Evolutionary conservation across 1,140 invertebrate genomes (phyloP).

Genomic region (Trichomalopsis sarcophagae): DNA sequence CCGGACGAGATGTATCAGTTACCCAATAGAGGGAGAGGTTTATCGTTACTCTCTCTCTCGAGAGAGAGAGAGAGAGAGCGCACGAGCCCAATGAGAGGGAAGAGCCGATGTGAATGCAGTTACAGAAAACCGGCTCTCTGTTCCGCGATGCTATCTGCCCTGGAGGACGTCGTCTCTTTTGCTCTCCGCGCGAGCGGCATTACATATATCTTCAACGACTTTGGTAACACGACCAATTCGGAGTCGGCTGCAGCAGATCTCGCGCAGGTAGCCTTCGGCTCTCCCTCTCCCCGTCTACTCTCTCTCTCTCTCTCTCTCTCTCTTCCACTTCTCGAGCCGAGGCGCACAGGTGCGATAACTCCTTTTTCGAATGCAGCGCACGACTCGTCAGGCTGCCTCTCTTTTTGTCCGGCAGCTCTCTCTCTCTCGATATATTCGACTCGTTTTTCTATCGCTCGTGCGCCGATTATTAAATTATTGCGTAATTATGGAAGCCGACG

Average conservation of each 20-base stretch:
- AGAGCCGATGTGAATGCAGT: conserved; percentile 24
- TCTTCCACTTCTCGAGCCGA: neutral
- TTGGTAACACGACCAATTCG: conserved; percentile 49
- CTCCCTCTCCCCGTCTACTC: neutral
- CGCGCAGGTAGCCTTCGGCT: conserved; percentile 39
- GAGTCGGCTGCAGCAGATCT: neutral
- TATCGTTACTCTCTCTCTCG: conserved; percentile 6
- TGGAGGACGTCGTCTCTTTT: conserved; percentile 43
- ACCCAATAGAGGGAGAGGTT: conserved; percentile 35
- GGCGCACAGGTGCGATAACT: conserved; percentile 50
- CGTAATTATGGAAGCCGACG: conserved; percentile 16
- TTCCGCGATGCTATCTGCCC: conserved; percentile 42
- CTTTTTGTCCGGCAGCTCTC: too few relatives aligned
- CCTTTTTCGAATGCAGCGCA: conserved; percentile 46
- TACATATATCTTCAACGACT: conserved; percentile 46
- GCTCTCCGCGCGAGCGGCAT: neutral
- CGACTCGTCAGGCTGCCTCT: neutral
- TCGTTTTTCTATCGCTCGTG: neutral
- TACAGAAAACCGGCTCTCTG: conserved; percentile 47
- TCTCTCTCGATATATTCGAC: neutral
- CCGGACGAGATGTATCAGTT: conserved; percentile 24
- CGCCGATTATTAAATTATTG: conserved; percentile 46
- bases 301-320: neutral
- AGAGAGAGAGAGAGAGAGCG: neutral
- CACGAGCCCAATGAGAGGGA: neutral